Evolutionary conservation across 2,797 vertebrate genomes (phyloP).

Genomic region (Okamejei kenojei): DNA sequence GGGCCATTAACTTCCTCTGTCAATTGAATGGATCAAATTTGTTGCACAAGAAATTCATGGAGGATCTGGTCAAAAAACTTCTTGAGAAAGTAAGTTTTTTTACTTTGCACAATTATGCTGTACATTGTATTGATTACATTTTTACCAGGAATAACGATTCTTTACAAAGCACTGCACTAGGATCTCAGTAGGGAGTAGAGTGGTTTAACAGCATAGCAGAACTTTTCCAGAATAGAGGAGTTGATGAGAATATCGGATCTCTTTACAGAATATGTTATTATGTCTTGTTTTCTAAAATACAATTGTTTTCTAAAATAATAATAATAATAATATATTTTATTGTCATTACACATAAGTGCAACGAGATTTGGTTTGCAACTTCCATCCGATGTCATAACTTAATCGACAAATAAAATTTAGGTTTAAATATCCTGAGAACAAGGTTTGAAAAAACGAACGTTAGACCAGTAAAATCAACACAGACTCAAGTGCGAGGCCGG

Average conservation of each 20-base stretch:
- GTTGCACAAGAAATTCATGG: constrained; percentile 67
- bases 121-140: not conserved
- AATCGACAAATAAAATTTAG: too few relatives aligned
- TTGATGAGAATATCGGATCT: not conserved
- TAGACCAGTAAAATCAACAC: too few relatives aligned
- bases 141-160: not conserved
- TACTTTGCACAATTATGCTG: not conserved
- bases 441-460: too few relatives aligned
- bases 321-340: too few relatives aligned
- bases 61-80: constrained; percentile 69
- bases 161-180: constrained; percentile 29
- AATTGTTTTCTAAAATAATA: too few relatives aligned
- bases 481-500: too few relatives aligned
- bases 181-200: constrained; percentile 60
- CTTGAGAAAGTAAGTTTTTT: constrained; percentile 69
- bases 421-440: too few relatives aligned
- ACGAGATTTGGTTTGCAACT: too few relatives aligned
- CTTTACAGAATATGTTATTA: not conserved
- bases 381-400: too few relatives aligned
- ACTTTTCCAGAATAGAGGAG: not conserved
- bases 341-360: too few relatives aligned
- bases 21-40: constrained; percentile 63
- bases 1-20: constrained; percentile 75
- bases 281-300: too few relatives aligned
- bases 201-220: not conserved